A percentile compares a stretch with the other conserved stretches of the same genome.
Conservation (phyloP, 2,113 vertebrate species). For the Gadus chalcogrammus region DNA sequence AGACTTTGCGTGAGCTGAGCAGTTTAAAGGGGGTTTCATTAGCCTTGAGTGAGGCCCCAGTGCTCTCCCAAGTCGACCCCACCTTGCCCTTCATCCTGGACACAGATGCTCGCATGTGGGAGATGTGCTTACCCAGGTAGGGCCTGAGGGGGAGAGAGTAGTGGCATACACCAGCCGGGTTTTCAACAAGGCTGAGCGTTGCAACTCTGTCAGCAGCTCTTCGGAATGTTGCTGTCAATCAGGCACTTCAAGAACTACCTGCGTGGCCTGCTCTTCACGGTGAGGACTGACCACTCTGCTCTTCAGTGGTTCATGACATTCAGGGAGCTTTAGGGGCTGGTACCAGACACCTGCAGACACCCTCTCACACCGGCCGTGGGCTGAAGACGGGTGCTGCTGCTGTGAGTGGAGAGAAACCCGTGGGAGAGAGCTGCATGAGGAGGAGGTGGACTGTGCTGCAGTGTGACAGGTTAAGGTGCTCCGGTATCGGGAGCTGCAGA, state of each 20-base stretch:
- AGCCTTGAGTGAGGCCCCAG: neutral
- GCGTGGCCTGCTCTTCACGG: constrained; percentile 11
- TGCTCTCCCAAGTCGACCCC: constrained; percentile 7
- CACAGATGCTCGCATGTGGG: constrained; percentile 10
- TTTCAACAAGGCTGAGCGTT: constrained; percentile 11
- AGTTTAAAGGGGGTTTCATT: constrained; percentile 8
- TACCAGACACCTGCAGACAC: neutral
- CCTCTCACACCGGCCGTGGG: too few relatives aligned
- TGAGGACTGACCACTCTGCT: constrained; percentile 21
- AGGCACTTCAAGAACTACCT: constrained; percentile 25
- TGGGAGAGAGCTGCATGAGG: too few relatives aligned
- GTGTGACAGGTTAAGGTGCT: neutral
- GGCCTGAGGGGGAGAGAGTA: constrained; percentile 5
- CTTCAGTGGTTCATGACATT: constrained; percentile 27
- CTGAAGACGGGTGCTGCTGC: too few relatives aligned
- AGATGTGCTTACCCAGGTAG: constrained; percentile 5
- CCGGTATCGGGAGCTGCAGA: neutral
- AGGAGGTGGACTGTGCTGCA: too few relatives aligned
- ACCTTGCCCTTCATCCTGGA: constrained; percentile 18
- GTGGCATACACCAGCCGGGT: constrained; percentile 16
- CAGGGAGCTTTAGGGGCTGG: constrained; percentile 11
- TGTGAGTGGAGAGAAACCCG: too few relatives aligned
- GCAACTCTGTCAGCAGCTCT: neutral
- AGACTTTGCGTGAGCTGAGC: constrained; percentile 4
- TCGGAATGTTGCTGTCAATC: constrained; percentile 6